phyloP scores from a whole-genome alignment of 2,113 vertebrate genomes.

The Calcarius ornatus region DNA sequence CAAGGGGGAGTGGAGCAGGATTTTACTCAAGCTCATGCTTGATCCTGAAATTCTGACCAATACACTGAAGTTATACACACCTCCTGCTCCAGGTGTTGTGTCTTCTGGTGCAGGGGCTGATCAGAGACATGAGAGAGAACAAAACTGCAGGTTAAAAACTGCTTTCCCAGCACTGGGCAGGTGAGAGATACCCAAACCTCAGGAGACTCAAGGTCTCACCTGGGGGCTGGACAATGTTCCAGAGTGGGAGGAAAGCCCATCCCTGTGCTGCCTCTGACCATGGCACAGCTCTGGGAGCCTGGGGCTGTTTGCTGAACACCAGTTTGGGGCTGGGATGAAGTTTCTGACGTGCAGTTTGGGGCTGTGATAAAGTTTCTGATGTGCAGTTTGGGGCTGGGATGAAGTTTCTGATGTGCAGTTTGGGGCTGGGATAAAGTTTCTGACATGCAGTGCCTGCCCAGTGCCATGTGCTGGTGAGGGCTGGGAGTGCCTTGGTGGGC shows the following conservation, averaged over 20 bases:
- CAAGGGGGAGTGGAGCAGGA: background rate
- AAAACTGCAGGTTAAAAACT: background rate
- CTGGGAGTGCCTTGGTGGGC: background rate
- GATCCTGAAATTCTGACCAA: background rate
- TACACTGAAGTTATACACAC: rapidly evolving
- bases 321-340: too few species aligned
- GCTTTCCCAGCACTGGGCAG: rapidly evolving
- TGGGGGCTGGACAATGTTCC: rapidly evolving
- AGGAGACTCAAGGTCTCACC: background rate
- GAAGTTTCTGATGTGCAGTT: too few species aligned
- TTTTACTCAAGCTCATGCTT: background rate
- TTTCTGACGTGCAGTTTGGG: too few species aligned
- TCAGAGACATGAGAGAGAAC: background rate
- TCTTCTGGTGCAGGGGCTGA: background rate
- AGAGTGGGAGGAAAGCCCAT: background rate
- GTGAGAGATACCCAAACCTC: rapidly evolving
- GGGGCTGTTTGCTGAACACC: background rate
- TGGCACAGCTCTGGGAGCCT: background rate
- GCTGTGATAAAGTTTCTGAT: too few species aligned
- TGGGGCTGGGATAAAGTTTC: background rate
- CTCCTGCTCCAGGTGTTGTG: background rate
- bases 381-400: too few species aligned
- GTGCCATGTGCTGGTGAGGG: rapidly evolving
- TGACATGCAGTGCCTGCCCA: rapidly evolving
- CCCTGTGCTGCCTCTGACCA: background rate